Evolutionary conservation across 1,140 invertebrate species (phyloP), one percentile per base, ranked within the genome.

Genomic region (Trachymyrmex cornetzi): DNA sequence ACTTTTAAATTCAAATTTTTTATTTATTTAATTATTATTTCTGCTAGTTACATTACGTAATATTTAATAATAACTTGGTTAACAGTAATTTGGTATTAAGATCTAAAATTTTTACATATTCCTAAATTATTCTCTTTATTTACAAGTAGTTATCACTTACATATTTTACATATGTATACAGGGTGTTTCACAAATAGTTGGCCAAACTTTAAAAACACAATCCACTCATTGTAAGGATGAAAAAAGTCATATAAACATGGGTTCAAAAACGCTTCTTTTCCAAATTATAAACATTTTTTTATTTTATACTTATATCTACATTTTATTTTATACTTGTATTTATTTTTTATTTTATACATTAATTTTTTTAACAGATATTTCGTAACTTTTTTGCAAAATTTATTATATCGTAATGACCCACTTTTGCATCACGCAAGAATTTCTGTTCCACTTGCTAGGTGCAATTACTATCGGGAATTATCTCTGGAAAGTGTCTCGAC

Each of bases 401-500:
- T 71, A n/a, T 57, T 5, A 24, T 16, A n/a, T 22, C 3, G 19
- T 55, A 30, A 9, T 48, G 48, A 1, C 19, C 22, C 7, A 9
- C 19, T 30, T 79, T 66, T 30, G 27, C 19, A 66, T 57, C 50
- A 44, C 11, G 38, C 24, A 5, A 61, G 69, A 74, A 22, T 50
- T 61, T 75, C 55, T 75, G 69, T 74, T 24, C 69, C 38, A 75
- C 55, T 74, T 63, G 69, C 27, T 71, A 71, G 24, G 14, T 48
- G 80, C 69, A 80, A 85, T 79, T 77, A 85, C 38, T 85, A 59
- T 79, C 44, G n/a, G 34, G 30, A 85, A 85, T 85, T 85, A 79
- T 66, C 50, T 34, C 55, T 77, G 59, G 63, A 81, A 85, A 85
- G 75, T 67, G n/a, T 53, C 66, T 69, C 30, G 57, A 86, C 89